Conservation (phyloP, 2,113 vertebrate genomes). For the Nyctereutes procyonoides region DNA sequence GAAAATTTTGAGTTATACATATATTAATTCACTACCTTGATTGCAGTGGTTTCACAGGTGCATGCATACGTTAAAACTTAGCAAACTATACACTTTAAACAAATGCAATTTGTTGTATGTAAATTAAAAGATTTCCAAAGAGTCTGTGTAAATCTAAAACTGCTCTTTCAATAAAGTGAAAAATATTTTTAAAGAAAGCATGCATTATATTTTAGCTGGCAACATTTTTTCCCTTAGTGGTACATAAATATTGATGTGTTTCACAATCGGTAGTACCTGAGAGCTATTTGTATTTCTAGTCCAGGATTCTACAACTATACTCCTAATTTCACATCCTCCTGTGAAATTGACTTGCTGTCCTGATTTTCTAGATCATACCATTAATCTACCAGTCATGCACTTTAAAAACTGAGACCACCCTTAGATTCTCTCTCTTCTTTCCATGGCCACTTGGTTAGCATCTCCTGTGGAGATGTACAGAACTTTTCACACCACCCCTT, state of each 20-base stretch:
- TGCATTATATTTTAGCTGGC: neutral
- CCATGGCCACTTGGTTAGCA: neutral
- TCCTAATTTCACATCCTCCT: neutral
- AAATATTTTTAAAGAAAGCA: constrained; percentile 29
- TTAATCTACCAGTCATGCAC: neutral
- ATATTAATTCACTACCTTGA: neutral
- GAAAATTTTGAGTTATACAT: neutral
- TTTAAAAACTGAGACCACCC: neutral
- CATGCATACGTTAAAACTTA: neutral
- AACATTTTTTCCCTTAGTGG: neutral
- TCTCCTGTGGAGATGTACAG: neutral
- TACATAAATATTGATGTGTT: neutral
- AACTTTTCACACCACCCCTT: neutral
- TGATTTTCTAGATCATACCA: neutral
- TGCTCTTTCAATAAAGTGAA: constrained; percentile 28
- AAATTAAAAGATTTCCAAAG: neutral
- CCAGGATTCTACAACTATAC: neutral
- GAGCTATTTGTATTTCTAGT: neutral
- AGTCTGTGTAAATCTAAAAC: neutral
- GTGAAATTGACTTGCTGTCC: neutral
- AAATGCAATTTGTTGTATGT: neutral
- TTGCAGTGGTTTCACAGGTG: neutral
- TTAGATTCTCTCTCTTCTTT: neutral
- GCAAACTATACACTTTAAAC: neutral
- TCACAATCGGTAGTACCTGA: neutral